Conservation (phyloP, 2,113 vertebrate genomes). For the Bubo blakistoni region DNA sequence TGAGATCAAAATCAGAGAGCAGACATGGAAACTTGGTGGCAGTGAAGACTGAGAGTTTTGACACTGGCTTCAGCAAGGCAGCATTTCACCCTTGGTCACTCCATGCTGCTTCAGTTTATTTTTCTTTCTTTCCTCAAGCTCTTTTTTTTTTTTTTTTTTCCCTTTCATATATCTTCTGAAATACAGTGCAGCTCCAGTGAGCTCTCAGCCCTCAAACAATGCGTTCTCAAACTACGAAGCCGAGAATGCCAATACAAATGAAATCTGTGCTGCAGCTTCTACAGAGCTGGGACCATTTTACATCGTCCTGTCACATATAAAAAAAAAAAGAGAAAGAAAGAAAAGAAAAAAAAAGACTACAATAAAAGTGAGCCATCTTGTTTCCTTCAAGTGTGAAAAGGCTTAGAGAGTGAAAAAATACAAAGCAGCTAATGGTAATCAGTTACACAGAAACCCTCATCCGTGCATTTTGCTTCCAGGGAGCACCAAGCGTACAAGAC, state of each 20-base stretch:
- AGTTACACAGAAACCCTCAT: background rate
- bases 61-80: background rate
- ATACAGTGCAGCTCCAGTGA: background rate
- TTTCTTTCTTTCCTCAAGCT: background rate
- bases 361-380: constrained; percentile 1
- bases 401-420: background rate
- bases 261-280: constrained; percentile 2
- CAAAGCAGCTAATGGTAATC: background rate
- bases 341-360: background rate
- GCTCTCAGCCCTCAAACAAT: background rate
- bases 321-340: background rate
- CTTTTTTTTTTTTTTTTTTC: fast-evolving
- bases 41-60: background rate
- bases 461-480: background rate
- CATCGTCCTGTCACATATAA: background rate
- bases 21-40: background rate
- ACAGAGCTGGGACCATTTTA: background rate
- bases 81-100: background rate
- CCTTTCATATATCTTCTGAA: background rate
- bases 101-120: background rate
- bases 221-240: background rate
- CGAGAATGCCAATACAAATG: background rate
- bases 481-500: background rate
- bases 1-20: background rate
- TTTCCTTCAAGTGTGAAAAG: background rate